Evolutionary conservation across 1,140 invertebrate genomes (phyloP), one percentile per base, ranked within the genome.

Genomic region (Papilio helenus): DNA sequence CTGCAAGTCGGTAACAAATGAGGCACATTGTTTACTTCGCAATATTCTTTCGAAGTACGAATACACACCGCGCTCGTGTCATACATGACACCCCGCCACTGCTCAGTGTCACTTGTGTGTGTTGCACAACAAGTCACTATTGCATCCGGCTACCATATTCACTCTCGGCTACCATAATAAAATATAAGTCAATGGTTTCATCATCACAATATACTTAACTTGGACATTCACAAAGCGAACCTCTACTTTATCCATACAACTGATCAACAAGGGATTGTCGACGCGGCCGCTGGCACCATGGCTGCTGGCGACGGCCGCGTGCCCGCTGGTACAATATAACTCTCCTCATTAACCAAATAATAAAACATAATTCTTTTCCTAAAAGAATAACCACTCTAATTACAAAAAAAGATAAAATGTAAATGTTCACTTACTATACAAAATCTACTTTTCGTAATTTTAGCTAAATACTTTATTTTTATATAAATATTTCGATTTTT

Each of bases 341-440:
- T 65, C 68, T 77, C 51, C 34, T 14, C 14, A 14, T 82, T 58
- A 77, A 76, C 23, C 79, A 72, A 81, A 81, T 78, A 29, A 76
- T 80, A 82, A 79, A 81, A 81, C 72, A 79, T 83, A 92, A 88
- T 94, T 94, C 92, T 92, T 94, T 94, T 94, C 90, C 88, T 74
- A 94, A 94, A 94, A 94, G 92, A 93, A 94, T 94, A 94, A 94
- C 92, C 79, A 87, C 84, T 86, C 79, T 82, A 86, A 84, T 85
- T 83, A 83, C 85, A 85, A 88, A 88, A 74, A 85, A 86, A 90
- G 88, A 86, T 88, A 84, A 82, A 80, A 78, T 85, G 77, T 85
- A 82, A 85, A 85, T 87, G 26, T 68, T 81, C 84, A 81, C 72
- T 77, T 76, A 85, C 84, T 90, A 80, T 90, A 89, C 85, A 90